Evolutionary conservation across 2,888 invertebrate genomes (phyloP), one percentile per base, ranked within the genome.

Genomic region (Hydriomena furcata): DNA sequence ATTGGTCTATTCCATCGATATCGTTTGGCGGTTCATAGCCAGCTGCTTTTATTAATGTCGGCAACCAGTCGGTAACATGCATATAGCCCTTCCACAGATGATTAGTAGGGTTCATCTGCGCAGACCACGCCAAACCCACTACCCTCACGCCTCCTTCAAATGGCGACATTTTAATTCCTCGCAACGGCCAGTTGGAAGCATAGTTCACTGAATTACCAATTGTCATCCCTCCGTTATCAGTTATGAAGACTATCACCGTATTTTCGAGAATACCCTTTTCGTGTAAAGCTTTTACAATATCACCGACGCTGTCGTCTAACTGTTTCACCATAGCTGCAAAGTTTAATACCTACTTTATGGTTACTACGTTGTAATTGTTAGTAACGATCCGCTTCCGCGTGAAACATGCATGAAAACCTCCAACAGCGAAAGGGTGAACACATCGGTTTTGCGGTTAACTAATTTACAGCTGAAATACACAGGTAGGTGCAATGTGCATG

Each of bases 181-280:
- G 91, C 7, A 96, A 76, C n/a, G 96, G 96, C 91, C 92, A 95
- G 81, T 96, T 96, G 10, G 95, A 95, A 6, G 94, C 96, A 37
- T 92, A 92, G 79, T 97, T 98, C 38, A 91, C 74, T 68, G 94
- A 93, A 37, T 91, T 66, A 0, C 96, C 97, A 46, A 91, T 85
- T 0, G 96, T 94, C 37, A 96, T 95, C 0, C 94, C 96, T 0
- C 97, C 97, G 74, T 98, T 98, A 75, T 98, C 98, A 7, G 97
- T 95, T 61, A 95, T 93, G 74, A 98, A 98, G 0, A 97, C 80
- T 42, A 98, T 91, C 34, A 98, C 93, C 0, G 97, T 95, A 73
- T 98, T 94, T 31, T 96, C 88, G 57, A 98, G 84, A 82, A 97
- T 94, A 1, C 91, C 90, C 49, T 92, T 93, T 0, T 91, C 76